Base-by-base conservation (phyloP, 1,140 invertebrate genomes). In the Achatina immaculata region DNA sequence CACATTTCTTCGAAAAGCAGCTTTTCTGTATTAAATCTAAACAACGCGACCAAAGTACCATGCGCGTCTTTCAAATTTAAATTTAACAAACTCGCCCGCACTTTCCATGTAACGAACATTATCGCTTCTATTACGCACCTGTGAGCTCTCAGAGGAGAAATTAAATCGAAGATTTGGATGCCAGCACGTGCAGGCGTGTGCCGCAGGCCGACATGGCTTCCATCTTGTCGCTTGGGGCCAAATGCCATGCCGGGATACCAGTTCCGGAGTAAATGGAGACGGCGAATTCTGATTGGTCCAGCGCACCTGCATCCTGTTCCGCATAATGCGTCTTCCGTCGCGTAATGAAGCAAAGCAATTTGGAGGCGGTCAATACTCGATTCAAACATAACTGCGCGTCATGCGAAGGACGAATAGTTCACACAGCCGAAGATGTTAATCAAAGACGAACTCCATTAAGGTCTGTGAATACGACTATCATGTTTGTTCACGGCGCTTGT, bases 241-340 rank as follows among this genome's bases (percentile, higher is more conserved):
- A 36, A 40, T 58, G 74, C 74, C 51, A 38, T 58, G 51, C 74
- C 51, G 31, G 51, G 55, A 36, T 45, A 76, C 74, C 74, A 76
- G 74, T 76, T 76, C 74, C 74, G 74, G 74, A 76, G 74, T 65
- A 65, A 76, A 58, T 58, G 74, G 34, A 76, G 34, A 40, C 48
- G 11, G 72, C 31, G 74, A 34, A 19, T 45, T 55, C 48, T 45
- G 74, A 76, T 76, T 76, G 74, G 74, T 65, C 58, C 16, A 40
- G 40, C 36, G 74, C 74, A 76, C 74, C 74, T 76, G 74, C 74
- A 76, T 76, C 74, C 74, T 76, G 74, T 76, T 76, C n/a, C 7
- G 36, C 74, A 62, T 62, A 76, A 76, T 62, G 74, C 74, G 14
- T 76, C 74, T 76, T 76, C 74, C 74, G 48, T 21, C 36, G 14